Conservation (phyloP, 2,797 vertebrate species). For the Hoplostethus mediterraneus region DNA sequence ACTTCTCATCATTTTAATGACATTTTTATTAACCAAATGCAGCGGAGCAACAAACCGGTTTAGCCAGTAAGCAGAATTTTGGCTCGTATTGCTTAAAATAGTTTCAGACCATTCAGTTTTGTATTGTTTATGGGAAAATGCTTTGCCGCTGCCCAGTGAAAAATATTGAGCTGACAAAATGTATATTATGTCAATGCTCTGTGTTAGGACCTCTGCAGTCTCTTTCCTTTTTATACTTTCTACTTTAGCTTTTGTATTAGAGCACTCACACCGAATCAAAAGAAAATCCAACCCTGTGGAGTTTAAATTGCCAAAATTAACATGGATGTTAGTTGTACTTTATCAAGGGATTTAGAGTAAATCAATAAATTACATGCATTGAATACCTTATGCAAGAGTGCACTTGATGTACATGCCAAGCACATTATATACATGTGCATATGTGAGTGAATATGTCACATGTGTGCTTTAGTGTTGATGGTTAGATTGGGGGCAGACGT, state of each 20-base stretch:
- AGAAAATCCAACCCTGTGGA: neutral
- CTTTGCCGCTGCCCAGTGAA: too few relatives aligned
- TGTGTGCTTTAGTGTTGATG: slow-evolving; percentile 9
- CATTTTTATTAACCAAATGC: too few relatives aligned
- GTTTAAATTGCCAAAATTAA: slow-evolving; percentile 4
- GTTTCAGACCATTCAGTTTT: neutral
- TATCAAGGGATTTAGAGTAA: slow-evolving; percentile 45
- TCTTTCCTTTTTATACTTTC: neutral
- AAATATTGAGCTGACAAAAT: too few relatives aligned
- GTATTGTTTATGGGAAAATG: too few relatives aligned
- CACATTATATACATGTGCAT: slow-evolving; percentile 26
- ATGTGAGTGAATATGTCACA: neutral
- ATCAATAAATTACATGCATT: slow-evolving; percentile 18
- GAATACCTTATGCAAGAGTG: slow-evolving; percentile 39
- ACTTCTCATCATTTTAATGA: too few relatives aligned
- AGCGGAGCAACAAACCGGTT: too few relatives aligned
- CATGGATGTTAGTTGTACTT: slow-evolving; percentile 33
- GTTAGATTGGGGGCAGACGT: neutral
- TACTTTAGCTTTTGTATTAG: too few relatives aligned
- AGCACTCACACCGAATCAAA: neutral
- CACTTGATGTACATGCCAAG: slow-evolving; percentile 17
- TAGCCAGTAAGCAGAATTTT: neutral
- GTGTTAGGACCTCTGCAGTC: too few relatives aligned
- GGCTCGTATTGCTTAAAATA: neutral
- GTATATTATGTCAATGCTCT: too few relatives aligned